Percentiles rank a stretch among this genome's conserved stretches.
Conservation (phyloP, 1,140 invertebrate genomes). For the Eumaeus atala region DNA sequence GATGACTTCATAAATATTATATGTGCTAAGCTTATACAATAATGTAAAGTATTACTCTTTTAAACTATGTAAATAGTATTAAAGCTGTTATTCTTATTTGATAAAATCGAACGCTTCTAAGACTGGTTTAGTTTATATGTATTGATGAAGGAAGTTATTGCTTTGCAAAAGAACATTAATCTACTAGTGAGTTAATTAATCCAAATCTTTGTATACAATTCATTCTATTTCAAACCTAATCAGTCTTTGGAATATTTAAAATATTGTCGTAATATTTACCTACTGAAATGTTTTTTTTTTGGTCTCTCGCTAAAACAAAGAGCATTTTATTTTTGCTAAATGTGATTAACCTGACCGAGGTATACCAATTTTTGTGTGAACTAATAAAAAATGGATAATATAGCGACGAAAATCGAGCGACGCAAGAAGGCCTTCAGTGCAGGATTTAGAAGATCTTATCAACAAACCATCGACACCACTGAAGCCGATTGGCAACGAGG, state of each 20-base stretch:
- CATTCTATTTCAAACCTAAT: too few species aligned
- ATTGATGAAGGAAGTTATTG: too few species aligned
- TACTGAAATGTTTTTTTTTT: too few species aligned
- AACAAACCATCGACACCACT: constrained; percentile 94
- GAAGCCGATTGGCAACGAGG: constrained; percentile 82
- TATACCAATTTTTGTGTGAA: constrained; percentile 1
- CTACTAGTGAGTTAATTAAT: too few species aligned
- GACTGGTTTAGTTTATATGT: too few species aligned
- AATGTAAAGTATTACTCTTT: background rate
- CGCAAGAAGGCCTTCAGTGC: constrained; percentile 87
- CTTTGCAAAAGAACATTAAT: too few species aligned
- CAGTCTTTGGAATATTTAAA: too few species aligned
- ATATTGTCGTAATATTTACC: too few species aligned
- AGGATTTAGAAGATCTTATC: constrained; percentile 91
- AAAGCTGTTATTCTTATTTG: too few species aligned
- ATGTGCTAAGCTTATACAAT: background rate
- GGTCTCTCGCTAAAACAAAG: too few species aligned
- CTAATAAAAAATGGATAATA: constrained; percentile 38
- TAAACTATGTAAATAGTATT: background rate
- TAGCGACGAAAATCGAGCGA: constrained; percentile 91
- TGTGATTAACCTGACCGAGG: constrained; percentile 37
- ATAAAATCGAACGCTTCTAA: too few species aligned
- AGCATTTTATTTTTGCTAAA: constrained; percentile 8
- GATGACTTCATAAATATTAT: constrained; percentile 29
- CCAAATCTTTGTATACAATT: too few species aligned